Percentiles rank a stretch among this genome's conserved stretches.
Evolutionary conservation across 1,140 invertebrate genomes (phyloP).

Genomic region (Papilio aristodemus): DNA sequence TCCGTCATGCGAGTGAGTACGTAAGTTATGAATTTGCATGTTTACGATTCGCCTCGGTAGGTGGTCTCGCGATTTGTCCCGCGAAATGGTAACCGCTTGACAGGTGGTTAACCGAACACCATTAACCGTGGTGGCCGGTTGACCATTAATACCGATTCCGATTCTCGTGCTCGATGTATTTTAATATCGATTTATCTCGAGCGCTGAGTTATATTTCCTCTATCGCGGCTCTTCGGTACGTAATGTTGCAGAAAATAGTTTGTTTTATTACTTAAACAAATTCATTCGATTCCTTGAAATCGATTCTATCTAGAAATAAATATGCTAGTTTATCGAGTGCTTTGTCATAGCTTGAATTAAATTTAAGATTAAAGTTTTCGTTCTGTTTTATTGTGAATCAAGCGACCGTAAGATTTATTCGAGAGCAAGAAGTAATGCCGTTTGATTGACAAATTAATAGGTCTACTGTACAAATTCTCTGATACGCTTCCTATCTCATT

Average conservation of each 20-base stretch:
- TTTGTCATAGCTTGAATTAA: not conserved
- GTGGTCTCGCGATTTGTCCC: slow-evolving; percentile 69
- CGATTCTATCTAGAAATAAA: no score
- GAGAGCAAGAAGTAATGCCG: no score
- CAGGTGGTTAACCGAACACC: slow-evolving; percentile 64
- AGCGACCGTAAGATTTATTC: no score
- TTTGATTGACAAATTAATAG: not conserved
- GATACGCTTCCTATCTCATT: slow-evolving; percentile 21
- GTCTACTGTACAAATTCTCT: slow-evolving; percentile 1
- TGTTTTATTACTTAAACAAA: slow-evolving; percentile 28
- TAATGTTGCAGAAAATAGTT: slow-evolving; percentile 42
- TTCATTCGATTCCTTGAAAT: slow-evolving; percentile 3
- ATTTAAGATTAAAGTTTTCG: no score
- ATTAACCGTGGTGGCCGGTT: slow-evolving; percentile 58
- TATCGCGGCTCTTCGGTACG: slow-evolving; percentile 46
- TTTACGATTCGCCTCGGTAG: slow-evolving; percentile 65
- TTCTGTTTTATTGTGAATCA: no score
- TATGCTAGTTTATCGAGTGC: not conserved
- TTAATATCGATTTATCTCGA: slow-evolving; percentile 57
- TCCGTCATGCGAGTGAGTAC: slow-evolving; percentile 55
- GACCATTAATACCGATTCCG: slow-evolving; percentile 53
- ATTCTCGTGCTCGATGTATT: slow-evolving; percentile 50
- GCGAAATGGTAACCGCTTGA: slow-evolving; percentile 63
- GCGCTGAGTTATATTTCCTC: slow-evolving; percentile 55
- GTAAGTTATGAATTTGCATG: slow-evolving; percentile 68